These are phyloP conservation scores for Leptobrachium leishanense DNA, from an alignment of 2,113 vertebrate species.

Conservation along the genomic window DNA sequence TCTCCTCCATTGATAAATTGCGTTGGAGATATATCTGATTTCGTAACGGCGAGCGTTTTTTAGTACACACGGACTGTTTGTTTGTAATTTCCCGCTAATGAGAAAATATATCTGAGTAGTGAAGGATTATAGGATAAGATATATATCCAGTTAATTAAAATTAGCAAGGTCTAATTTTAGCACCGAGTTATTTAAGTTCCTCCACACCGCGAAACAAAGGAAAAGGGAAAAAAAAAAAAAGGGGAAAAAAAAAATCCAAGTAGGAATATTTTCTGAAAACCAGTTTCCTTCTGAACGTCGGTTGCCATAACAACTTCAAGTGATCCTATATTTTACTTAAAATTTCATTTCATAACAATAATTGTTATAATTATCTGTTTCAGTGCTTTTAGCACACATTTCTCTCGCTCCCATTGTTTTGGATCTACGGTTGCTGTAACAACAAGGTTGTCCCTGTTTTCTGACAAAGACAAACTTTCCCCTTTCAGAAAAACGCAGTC, in stretches of 20 bases:
- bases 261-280: constrained; percentile 44
- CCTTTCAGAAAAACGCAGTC: constrained; percentile 26
- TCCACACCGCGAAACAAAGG: constrained; percentile 37
- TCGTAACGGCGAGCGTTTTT: constrained; percentile 45
- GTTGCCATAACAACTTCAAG: constrained; percentile 49
- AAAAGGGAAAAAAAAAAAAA: background rate
- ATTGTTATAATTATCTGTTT: constrained; percentile 50
- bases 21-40: constrained; percentile 41
- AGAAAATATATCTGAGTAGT: constrained; percentile 49
- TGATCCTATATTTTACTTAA: constrained; percentile 51
- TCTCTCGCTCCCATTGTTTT: constrained; percentile 43
- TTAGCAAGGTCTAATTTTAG: constrained; percentile 50
- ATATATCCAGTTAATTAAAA: constrained; percentile 51
- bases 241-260: constrained; percentile 10
- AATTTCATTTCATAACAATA: constrained; percentile 51
- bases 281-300: constrained; percentile 29
- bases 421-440: constrained; percentile 43
- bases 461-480: constrained; percentile 40
- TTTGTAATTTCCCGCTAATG: constrained; percentile 47
- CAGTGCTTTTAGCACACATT: constrained; percentile 45
- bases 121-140: constrained; percentile 50
- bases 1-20: constrained; percentile 45
- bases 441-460: constrained; percentile 49
- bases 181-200: constrained; percentile 43
- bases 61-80: constrained; percentile 44